phyloP scores from a whole-genome alignment of 2,888 invertebrate genomes.

The Spodoptera littoralis region DNA sequence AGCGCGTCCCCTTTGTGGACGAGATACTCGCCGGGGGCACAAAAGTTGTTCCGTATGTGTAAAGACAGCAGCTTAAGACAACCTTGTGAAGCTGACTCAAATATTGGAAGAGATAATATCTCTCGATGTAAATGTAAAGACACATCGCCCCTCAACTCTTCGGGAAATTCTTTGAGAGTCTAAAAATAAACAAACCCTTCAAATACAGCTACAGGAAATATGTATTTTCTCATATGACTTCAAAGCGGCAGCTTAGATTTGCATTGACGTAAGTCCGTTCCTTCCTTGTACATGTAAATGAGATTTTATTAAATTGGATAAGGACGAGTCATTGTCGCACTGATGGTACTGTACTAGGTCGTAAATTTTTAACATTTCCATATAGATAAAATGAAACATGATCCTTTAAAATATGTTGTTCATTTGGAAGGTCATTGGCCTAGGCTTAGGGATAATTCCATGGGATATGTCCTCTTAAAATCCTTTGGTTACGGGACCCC shows the following conservation, averaged over 20 bases:
- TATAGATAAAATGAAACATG: too few relatives aligned
- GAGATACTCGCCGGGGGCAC: slow-evolving; percentile 98
- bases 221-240: slow-evolving; percentile 33
- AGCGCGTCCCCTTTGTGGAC: slow-evolving; percentile 98
- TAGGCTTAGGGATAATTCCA: too few relatives aligned
- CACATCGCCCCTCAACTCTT: slow-evolving; percentile 98
- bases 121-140: slow-evolving; percentile 98
- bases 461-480: too few relatives aligned
- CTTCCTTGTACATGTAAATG: slow-evolving; percentile 21
- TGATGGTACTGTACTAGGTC: too few relatives aligned
- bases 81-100: slow-evolving; percentile 98
- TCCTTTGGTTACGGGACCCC: too few relatives aligned
- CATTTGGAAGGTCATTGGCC: too few relatives aligned
- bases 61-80: slow-evolving; percentile 97
- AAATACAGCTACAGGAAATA: slow-evolving; percentile 28
- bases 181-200: slow-evolving; percentile 78
- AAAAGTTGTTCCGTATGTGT: slow-evolving; percentile 98
- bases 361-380: too few relatives aligned
- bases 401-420: too few relatives aligned
- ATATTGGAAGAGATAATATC: slow-evolving; percentile 97
- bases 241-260: slow-evolving; percentile 32
- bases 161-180: slow-evolving; percentile 98
- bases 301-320: slow-evolving; percentile 26
- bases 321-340: too few relatives aligned
- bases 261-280: slow-evolving; percentile 18